Evolutionary conservation across 23 tunicate genomes (phyloP), one percentile per base, ranked within the genome.

Genomic region (Trididemnum nubilum): DNA sequence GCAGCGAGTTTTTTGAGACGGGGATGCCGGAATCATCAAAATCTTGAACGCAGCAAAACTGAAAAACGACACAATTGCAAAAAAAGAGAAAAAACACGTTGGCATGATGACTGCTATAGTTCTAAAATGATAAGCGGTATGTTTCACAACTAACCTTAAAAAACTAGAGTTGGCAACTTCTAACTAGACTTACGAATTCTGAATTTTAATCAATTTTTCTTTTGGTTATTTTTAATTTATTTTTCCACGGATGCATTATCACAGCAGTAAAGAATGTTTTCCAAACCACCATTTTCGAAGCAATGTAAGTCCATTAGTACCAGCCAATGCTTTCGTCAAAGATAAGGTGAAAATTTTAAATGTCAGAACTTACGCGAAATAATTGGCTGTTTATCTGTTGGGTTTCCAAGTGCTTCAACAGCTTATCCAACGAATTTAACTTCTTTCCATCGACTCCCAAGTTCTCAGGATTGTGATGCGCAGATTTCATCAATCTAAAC

Each of bases 21-120:
- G 97, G 97, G 34, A 92, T 92, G 0, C 97, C 97, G 64, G 88
- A 71, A 57, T 92, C 97, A 67, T 92, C 97, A 77, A 82, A 92
- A 36, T 92, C 85, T 71, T 92, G 97, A 34, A 66, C 66, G 32
- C 82, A 82, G 50, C 97, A 91, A 86, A 64, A 51, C 84, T 87
- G 27, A 73, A 73, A 73, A 39, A 25, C 30, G 12, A 70, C 15
- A 61, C 9, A 61, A 61, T 22, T 61, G 28, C 67, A n/a, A 61
- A 61, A 61, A 61, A 21, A 61, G n/a, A 61, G n/a, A 35, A 30
- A 54, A 51, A 60, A 31, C 12, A 2, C 35, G 15, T 7, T 9
- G 54, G 54, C 9, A n/a, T n/a, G n/a, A n/a, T n/a, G n/a, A n/a
- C 33, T 1, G 34, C 34, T 65, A 27, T 65, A n/a, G n/a, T n/a